A percentile compares a stretch with the other conserved stretches of the same genome.
These are phyloP conservation scores for Dysmachus trigonus DNA, from an alignment of 2,888 invertebrate species.

Conservation along the genomic window DNA sequence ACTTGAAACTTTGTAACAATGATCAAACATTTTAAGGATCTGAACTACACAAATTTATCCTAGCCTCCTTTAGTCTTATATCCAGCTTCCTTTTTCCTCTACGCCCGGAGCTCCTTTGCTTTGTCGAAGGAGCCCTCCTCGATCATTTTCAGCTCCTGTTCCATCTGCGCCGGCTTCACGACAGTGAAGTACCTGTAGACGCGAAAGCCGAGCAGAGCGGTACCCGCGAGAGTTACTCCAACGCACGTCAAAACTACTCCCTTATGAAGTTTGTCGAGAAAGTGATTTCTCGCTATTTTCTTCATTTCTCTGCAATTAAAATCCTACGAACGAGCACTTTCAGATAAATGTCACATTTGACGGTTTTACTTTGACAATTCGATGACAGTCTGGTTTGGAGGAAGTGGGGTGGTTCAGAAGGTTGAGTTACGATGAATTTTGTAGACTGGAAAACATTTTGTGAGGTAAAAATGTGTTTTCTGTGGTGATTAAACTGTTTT, in stretches of 20 bases:
- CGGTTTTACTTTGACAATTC: neutral
- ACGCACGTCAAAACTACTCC: conserved; percentile 68
- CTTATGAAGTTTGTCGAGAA: conserved; percentile 67
- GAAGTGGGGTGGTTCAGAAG: neutral
- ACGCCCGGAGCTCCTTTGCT: conserved; percentile 59
- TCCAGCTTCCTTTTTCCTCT: neutral
- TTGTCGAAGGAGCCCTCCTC: conserved; percentile 65
- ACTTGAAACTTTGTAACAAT: no score
- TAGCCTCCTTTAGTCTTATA: neutral
- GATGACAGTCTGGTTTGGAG: neutral
- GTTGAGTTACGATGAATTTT: conserved; percentile 52
- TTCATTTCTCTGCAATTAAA: conserved; percentile 56
- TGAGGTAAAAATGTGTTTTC: neutral
- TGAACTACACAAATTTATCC: neutral
- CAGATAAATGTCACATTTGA: neutral
- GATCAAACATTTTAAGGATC: neutral
- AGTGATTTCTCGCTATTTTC: conserved; percentile 58
- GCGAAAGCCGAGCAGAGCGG: conserved; percentile 64
- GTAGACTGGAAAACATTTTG: conserved; percentile 49
- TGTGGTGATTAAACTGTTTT: neutral
- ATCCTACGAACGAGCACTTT: neutral
- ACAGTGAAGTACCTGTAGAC: conserved; percentile 66
- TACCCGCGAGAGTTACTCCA: conserved; percentile 67
- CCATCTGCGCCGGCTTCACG: conserved; percentile 64
- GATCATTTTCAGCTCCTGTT: conserved; percentile 64